Percentiles rank a stretch among this genome's conserved stretches.
phyloP scores from a whole-genome alignment of 1,140 invertebrate genomes.

The Aphis craccivora region DNA sequence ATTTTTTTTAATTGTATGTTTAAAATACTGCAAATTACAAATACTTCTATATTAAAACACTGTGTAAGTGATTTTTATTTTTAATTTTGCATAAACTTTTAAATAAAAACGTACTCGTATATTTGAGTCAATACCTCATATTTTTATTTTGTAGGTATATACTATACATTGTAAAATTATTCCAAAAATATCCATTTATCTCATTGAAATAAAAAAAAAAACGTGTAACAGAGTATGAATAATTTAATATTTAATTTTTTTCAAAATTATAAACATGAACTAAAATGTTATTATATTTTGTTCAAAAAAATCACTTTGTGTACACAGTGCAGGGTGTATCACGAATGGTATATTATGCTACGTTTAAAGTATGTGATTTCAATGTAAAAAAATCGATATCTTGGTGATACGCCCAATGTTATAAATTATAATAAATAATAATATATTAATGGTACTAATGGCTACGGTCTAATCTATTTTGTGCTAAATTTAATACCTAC shows the following conservation, averaged over 20 bases:
- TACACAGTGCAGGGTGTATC: neutral
- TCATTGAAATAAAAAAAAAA: neutral
- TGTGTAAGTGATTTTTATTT: neutral
- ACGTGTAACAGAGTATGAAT: neutral
- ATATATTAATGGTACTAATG: neutral
- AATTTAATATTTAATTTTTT: neutral
- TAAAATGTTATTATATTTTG: neutral
- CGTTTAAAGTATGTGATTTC: neutral
- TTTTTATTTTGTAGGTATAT: neutral
- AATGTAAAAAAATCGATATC: neutral
- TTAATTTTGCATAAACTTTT: neutral
- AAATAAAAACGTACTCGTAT: neutral
- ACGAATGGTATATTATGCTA: neutral
- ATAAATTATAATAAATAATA: neutral
- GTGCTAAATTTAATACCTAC: constrained; percentile 16
- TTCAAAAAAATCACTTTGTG: neutral
- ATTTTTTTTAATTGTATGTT: neutral
- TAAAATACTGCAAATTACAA: neutral
- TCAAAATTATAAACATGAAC: neutral
- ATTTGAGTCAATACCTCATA: neutral
- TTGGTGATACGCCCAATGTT: neutral
- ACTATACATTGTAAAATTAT: neutral
- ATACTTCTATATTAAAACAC: neutral
- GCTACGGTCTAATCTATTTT: neutral
- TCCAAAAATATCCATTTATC: neutral